Base-by-base conservation (phyloP, 2,113 vertebrate genomes). In the Cinclus cinclus region DNA sequence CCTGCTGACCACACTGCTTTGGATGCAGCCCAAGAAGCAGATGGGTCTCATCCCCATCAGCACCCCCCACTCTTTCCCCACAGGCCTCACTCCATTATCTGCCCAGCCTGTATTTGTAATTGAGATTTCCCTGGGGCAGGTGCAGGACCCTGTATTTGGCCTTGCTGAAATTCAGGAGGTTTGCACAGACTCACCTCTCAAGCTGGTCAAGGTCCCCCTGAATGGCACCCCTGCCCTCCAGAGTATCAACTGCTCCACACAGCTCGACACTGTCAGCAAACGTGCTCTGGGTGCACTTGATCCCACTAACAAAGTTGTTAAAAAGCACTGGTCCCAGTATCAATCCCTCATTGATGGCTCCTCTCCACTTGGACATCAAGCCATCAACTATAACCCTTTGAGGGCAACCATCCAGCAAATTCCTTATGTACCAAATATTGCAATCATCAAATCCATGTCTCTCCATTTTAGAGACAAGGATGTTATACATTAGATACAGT, bases 311-410 rank as follows among this genome's bases (percentile, higher is more conserved):
- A 62, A 67, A 52, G 27, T 53, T 17, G 9, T 25, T n/a, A 62
- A 55, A 55, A 75, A 62, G 28, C n/a, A 41, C 55, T 23, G 13
- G 10, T n/a, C 14, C 35, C 35, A 35, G 0, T 31, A 68, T 33
- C 41, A 76, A 25, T 6, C 18, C 17, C 15, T 55, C 8, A 6
- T 0, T 41, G 15, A 77, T 0, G 0, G 30, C 15, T 47, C 30
- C 25, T 49, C 27, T 69, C 41, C 49, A 35, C 5, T 28, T 35
- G 15, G 21, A 35, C 35, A 76, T 35, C 10, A 2, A 76, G 25
- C 56, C 56, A 41, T 33, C 0, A 1, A 62, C 21, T 35, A 49
- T 9, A 68, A 60, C 7, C 7, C 41, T 35, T 41, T 31, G 17
- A 62, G 25, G 21, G n/a, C 7, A 50, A 64, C 9, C 25, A 62